Base-by-base conservation (phyloP, 1,140 invertebrate species). In the Drosophila aff. region DNA sequence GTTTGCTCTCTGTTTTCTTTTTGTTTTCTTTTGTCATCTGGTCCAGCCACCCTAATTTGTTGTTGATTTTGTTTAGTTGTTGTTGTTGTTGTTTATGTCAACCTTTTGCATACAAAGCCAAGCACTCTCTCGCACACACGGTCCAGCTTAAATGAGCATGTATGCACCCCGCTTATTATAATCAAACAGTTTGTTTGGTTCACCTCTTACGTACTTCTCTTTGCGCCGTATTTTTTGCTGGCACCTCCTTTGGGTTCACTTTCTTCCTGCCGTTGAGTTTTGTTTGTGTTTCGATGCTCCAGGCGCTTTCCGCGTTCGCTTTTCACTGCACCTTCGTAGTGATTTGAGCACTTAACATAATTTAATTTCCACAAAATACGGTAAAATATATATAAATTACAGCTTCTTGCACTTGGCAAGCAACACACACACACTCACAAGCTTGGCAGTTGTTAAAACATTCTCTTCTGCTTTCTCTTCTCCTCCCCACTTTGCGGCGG, bases 271-370 rank as follows among this genome's bases (percentile, higher is more conserved):
- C 65, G 63, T 50, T 64, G 44, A 15, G 36, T 36, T 26, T 52
- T 41, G 49, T 57, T 40, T 36, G 23, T 73, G 33, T 64, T 43
- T 18, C 46, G 52, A 2, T 36, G 64, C 57, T 67, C 43, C 21
- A 44, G 63, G 58, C 67, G 63, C 57, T 63, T 63, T 67, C 40
- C 40, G 63, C 73, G 60, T 60, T 77, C 40, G 41, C 66, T 63
- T 78, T 79, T 72, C 76, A 79, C 76, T 72, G 62, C 76, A 79
- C 76, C 67, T 72, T 78, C 21, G 36, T 53, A 66, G 68, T 72
- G 81, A 72, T 89, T 87, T 66, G 79, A 65, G 85, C 84, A 89
- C 84, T 87, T 81, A 87, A 89, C 81, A 90, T 87, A 81, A 89
- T 87, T 87, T 87, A 84, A 89, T 87, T 89, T 89, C 66, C 53